Evolutionary conservation across 1,140 invertebrate species (phyloP).

Genomic region (Neodiprion virginianus): DNA sequence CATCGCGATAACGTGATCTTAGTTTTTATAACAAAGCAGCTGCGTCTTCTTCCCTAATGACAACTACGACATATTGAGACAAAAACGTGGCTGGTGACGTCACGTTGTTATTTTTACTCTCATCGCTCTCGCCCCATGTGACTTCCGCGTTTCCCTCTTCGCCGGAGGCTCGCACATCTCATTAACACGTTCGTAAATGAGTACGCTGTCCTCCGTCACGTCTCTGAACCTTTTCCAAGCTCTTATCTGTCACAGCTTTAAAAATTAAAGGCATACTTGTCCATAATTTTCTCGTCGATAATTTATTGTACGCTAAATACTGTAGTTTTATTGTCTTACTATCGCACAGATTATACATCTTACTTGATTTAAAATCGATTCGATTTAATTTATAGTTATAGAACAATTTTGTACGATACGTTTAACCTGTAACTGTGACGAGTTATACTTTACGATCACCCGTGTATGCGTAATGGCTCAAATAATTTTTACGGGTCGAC

Average conservation of each 20-base stretch:
- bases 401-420: too few relatives aligned
- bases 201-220: constrained; percentile 38
- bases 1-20: background rate
- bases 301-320: too few relatives aligned
- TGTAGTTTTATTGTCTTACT: too few relatives aligned
- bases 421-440: too few relatives aligned
- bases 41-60: background rate
- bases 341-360: too few relatives aligned
- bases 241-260: background rate
- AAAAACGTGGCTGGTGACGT: constrained; percentile 22
- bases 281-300: background rate
- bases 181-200: constrained; percentile 42
- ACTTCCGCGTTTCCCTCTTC: constrained; percentile 23
- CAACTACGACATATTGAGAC: background rate
- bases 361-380: too few relatives aligned
- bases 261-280: background rate
- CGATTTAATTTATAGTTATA: too few relatives aligned
- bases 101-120: constrained; percentile 28
- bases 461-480: too few relatives aligned
- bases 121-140: constrained; percentile 8
- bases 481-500: too few relatives aligned
- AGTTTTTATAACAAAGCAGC: too few relatives aligned
- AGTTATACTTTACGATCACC: too few relatives aligned
- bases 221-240: constrained; percentile 4
- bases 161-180: constrained; percentile 37